Conservation (phyloP, 2,113 vertebrate species). For the Varanus salvator region DNA sequence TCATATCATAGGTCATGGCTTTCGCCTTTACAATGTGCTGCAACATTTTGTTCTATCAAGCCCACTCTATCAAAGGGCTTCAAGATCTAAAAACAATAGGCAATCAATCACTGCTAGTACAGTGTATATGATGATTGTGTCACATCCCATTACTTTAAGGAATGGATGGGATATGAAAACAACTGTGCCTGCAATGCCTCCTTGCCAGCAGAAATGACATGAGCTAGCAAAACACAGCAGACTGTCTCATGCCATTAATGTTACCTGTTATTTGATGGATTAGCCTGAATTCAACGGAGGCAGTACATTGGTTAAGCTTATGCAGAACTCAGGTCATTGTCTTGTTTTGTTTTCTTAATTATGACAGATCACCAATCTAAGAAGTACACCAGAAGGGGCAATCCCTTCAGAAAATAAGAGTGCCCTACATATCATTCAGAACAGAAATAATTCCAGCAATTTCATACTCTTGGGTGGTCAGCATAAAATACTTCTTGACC, state of each 20-base stretch:
- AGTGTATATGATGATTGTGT: not conserved
- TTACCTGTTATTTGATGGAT: not conserved
- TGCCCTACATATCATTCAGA: not conserved
- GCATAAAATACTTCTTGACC: not conserved
- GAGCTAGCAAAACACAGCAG: constrained; percentile 3
- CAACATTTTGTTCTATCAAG: not conserved
- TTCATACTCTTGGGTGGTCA: not conserved
- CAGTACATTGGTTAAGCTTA: not conserved
- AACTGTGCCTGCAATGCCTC: not conserved
- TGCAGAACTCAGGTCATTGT: not conserved
- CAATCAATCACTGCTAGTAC: not conserved
- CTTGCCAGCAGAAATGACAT: constrained; percentile 5
- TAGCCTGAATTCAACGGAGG: not conserved
- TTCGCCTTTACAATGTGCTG: not conserved
- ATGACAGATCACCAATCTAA: accelerated
- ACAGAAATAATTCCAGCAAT: not conserved
- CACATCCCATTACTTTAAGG: not conserved
- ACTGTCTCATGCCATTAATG: constrained; percentile 4
- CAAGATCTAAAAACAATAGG: constrained; percentile 3
- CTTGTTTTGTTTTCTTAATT: not conserved
- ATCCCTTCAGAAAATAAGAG: not conserved
- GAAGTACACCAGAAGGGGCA: accelerated
- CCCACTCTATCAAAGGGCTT: not conserved
- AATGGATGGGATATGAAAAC: not conserved
- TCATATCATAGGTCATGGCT: accelerated